Evolutionary conservation across 2,797 vertebrate species (phyloP), one percentile per base, ranked within the genome.

Genomic region (Hafferia zeledoni): DNA sequence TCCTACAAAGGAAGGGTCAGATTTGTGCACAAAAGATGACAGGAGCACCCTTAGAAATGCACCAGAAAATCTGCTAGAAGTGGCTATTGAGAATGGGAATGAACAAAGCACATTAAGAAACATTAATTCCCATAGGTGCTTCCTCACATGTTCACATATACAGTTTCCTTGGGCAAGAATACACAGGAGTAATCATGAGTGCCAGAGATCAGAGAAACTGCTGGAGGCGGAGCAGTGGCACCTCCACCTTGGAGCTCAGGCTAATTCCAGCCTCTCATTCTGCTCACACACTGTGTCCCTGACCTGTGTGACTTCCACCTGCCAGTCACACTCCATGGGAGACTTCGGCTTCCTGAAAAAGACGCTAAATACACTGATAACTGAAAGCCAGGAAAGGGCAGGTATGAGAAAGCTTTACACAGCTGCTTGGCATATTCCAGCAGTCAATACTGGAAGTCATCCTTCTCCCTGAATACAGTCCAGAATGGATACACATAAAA

Each of bases 11-110:
- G 16, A 46, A 67, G 31, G 53, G 59, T 56, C 67, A 83, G 30
- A 86, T 56, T 46, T 68, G 57, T 37, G 25, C 65, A 77, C 50
- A 87, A 23, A 76, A 72, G 76, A 72, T 63, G 61, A 63, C 57
- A 70, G 20, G 5, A 70, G 8, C 17, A n/a, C 7, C 13, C 31
- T 91, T 11, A 46, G 35, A 92, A 92, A 89, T 2, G 27, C 11
- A 44, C 30, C 0, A 1, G 74, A 80, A 85, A 77, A 80, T 69
- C 87, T 46, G n/a, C 56, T 35, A 35, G 7, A 86, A 78, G 59
- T 0, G 1, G n/a, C 13, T 61, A 1, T 3, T 24, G 28, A 27
- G 33, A 44, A 65, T 1, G 11, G 56, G n/a, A 83, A 33, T 1
- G 2, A 89, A 53, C 10, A 39, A 47, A 25, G 24, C 31, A 53